These are phyloP conservation scores for Garrulus glandarius DNA, from an alignment of 2,797 vertebrate species.

Conservation along the genomic window DNA sequence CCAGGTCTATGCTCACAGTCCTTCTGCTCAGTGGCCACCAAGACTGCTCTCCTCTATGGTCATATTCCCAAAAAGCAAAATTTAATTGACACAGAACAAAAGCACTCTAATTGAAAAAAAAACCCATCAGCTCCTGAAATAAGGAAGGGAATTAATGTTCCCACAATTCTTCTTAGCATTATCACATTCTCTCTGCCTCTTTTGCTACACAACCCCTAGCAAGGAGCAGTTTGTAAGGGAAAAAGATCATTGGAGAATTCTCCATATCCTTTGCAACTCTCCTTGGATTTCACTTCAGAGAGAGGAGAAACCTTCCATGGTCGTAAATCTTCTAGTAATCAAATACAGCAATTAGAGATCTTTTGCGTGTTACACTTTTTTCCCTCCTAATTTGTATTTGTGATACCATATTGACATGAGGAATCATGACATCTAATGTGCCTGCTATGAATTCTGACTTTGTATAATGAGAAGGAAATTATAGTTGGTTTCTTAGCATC, in stretches of 20 bases:
- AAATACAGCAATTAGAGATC: slow-evolving; percentile 38
- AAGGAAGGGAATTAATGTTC: neutral
- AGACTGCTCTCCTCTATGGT: rapidly evolving
- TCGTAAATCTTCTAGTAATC: slow-evolving; percentile 52
- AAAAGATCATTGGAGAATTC: neutral
- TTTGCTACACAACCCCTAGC: neutral
- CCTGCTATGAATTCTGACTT: neutral
- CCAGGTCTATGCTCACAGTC: rapidly evolving
- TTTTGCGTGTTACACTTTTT: neutral
- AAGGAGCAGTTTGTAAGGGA: neutral
- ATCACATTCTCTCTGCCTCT: neutral
- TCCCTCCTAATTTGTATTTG: neutral
- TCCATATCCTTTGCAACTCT: slow-evolving; percentile 19
- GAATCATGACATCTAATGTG: neutral
- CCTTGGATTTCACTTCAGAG: slow-evolving; percentile 51
- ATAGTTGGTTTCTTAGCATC: neutral
- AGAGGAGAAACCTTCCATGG: neutral
- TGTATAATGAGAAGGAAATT: slow-evolving; percentile 1
- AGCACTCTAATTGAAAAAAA: neutral
- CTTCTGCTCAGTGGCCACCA: neutral
- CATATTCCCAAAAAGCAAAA: neutral
- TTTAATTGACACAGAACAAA: neutral
- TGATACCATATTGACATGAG: neutral
- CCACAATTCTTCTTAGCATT: neutral
- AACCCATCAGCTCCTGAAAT: neutral